A percentile compares a stretch with the other conserved stretches of the same genome.
phyloP scores from a whole-genome alignment of 2,888 invertebrate genomes.

The Hedya salicella region DNA sequence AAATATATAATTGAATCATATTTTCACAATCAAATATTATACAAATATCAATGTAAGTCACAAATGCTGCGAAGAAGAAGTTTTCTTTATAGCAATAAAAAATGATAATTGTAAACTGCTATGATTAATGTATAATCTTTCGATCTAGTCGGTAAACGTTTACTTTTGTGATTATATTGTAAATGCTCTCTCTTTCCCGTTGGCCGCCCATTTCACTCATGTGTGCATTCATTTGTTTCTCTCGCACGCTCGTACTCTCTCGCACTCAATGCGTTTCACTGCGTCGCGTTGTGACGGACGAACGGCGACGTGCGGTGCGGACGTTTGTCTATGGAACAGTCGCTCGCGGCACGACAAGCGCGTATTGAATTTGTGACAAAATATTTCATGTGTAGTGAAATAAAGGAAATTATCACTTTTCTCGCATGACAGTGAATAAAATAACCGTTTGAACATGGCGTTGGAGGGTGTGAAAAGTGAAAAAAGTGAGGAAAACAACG shows the following conservation, averaged over 20 bases:
- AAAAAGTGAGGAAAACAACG: conserved; percentile 83
- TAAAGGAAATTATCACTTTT: conserved; percentile 61
- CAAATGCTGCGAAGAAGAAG: too few relatives aligned
- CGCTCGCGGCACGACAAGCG: conserved; percentile 52
- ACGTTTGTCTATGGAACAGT: conserved; percentile 77
- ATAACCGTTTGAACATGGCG: conserved; percentile 77
- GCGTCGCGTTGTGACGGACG: conserved; percentile 58
- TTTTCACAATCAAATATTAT: too few relatives aligned
- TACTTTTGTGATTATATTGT: background rate
- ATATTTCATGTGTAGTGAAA: conserved; percentile 70
- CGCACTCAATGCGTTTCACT: conserved; percentile 69
- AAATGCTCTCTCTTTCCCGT: conserved; percentile 10
- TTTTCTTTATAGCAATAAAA: too few relatives aligned
- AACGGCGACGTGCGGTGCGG: conserved; percentile 54
- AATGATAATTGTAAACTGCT: too few relatives aligned
- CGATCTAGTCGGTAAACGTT: background rate
- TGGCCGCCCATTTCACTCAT: conserved; percentile 22
- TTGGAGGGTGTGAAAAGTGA: conserved; percentile 84
- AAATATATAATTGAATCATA: too few relatives aligned
- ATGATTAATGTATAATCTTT: too few relatives aligned
- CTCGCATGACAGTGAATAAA: conserved; percentile 82
- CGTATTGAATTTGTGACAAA: conserved; percentile 74
- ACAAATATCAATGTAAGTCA: too few relatives aligned
- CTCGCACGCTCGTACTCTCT: conserved; percentile 64
- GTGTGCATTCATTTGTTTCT: conserved; percentile 47